Evolutionary conservation across 2,113 vertebrate species (phyloP), one percentile per base, ranked within the genome.

Genomic region (Grammomys dolichurus): DNA sequence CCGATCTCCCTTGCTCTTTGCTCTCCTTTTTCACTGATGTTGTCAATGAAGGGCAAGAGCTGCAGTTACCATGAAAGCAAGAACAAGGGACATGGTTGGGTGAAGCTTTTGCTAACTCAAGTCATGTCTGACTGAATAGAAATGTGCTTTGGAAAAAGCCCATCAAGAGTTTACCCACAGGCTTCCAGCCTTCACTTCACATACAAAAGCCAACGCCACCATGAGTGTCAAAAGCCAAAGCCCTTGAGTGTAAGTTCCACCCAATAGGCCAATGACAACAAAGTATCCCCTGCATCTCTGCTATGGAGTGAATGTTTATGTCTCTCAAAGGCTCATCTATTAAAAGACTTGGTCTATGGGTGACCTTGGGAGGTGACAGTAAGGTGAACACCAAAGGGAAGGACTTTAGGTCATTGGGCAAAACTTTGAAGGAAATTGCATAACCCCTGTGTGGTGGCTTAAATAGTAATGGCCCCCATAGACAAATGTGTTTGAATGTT

Each of bases 61-160:
- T 70, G 92, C 31, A 11, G 58, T 90, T 73, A 69, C 63, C 26
- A 7, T 10, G 86, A 89, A 94, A 95, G 40, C 0, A 4, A 93
- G 70, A 87, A 7, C 33, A 43, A 87, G 87, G 60, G 56, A 92
- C 26, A 87, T 84, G 24, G 46, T 28, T 10, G 69, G 69, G 8
- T 58, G 40, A 91, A 86, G 33, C 22, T 80, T 89, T 63, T 12
- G 4, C n/a, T 46, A 48, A 10, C 63, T 84, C 56, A 90, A 48
- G 40, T 69, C 40, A 91, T 87, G 73, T 84, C 78, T 75, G 58
- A 31, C 58, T 70, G 40, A 20, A 58, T 3, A 73, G 72, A 96
- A 97, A 56, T 33, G 56, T 11, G 33, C 63, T 78, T 96, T 72
- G 46, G 48, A 48, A 96, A 91, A 90, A 85, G 20, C 63, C 10